These are phyloP conservation scores for Prionace glauca DNA, from an alignment of 2,797 vertebrate genomes.

Conservation along the genomic window DNA sequence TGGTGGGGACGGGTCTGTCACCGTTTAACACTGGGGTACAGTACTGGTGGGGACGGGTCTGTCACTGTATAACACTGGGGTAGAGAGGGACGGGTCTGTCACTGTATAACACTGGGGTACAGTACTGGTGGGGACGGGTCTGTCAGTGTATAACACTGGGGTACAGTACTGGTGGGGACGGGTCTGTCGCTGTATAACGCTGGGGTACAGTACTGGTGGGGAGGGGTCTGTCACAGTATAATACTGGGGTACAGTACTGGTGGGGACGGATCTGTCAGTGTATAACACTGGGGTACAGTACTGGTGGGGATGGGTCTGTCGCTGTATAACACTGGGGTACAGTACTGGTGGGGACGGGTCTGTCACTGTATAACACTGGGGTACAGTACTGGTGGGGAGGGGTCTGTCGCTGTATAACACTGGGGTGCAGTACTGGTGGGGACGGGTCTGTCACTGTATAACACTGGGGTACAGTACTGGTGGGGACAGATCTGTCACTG, in stretches of 20 bases:
- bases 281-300: no score
- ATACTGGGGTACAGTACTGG: not conserved
- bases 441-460: no score
- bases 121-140: not conserved
- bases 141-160: not conserved
- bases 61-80: not conserved
- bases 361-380: not conserved
- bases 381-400: no score
- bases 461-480: no score
- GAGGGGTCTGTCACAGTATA: not conserved
- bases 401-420: no score
- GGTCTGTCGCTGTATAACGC: not conserved
- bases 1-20: not conserved
- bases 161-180: not conserved
- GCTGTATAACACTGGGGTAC: no score
- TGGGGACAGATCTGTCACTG: no score
- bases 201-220: not conserved
- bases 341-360: no score
- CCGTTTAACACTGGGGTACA: not conserved
- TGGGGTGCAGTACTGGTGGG: no score
- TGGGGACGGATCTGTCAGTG: no score
- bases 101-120: not conserved
- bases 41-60: constrained; percentile 3
- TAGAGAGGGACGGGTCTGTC: not conserved
- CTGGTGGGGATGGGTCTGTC: no score